These are phyloP conservation scores for Marasmarcha lunaedactyla DNA, from an alignment of 2,888 invertebrate genomes.

Conservation along the genomic window DNA sequence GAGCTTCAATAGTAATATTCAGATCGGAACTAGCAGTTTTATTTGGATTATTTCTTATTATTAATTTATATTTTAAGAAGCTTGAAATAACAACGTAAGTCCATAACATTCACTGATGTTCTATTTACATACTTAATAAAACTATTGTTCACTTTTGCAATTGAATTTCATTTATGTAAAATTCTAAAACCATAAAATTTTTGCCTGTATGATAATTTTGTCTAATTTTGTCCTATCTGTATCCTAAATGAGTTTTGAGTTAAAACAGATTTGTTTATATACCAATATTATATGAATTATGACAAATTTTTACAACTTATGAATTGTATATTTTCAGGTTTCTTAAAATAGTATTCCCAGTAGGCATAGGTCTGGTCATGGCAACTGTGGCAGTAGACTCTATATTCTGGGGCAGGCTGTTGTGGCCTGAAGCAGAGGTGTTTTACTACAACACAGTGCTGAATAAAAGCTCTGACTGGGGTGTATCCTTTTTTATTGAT, in stretches of 20 bases:
- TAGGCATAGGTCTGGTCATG: constrained; percentile 75
- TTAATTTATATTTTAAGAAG: constrained; percentile 80
- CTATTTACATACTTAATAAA: too few species aligned
- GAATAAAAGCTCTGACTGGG: constrained; percentile 96
- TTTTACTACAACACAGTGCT: constrained; percentile 94
- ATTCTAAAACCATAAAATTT: too few species aligned
- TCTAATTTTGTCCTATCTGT: too few species aligned
- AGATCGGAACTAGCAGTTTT: constrained; percentile 90
- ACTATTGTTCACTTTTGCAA: too few species aligned
- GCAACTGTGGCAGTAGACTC: constrained; percentile 89
- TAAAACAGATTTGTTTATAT: too few species aligned
- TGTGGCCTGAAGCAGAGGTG: constrained; percentile 99
- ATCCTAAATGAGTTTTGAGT: too few species aligned
- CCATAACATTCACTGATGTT: too few species aligned
- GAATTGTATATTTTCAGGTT: constrained; percentile 76
- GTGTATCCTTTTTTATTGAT: constrained; percentile 83
- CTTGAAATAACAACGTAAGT: constrained; percentile 57
- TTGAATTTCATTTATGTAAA: too few species aligned
- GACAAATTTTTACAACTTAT: too few species aligned
- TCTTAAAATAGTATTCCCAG: constrained; percentile 78
- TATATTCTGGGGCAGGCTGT: constrained; percentile 87
- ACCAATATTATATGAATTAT: too few species aligned
- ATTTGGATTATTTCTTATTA: constrained; percentile 85
- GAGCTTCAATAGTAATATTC: constrained; percentile 89
- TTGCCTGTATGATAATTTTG: too few species aligned